Evolutionary conservation across 2,797 vertebrate genomes (phyloP).

Genomic region (Enteromius argenteus): DNA sequence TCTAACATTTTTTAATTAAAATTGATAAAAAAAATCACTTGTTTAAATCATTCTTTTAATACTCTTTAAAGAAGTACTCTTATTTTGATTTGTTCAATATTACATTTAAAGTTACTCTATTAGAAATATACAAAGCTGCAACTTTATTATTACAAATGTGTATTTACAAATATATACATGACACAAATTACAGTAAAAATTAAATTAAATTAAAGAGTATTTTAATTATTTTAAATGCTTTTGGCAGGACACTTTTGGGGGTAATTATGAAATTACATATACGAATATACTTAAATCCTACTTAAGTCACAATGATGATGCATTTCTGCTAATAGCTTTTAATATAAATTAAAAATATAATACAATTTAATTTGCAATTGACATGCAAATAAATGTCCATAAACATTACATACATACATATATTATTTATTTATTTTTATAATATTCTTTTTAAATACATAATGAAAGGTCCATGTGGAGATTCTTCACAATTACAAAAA

Average conservation of each 20-base stretch:
- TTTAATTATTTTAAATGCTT: neutral
- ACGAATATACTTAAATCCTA: neutral
- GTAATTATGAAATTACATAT: neutral
- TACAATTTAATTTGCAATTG: neutral
- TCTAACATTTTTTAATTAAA: neutral
- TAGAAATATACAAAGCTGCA: neutral
- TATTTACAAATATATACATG: neutral
- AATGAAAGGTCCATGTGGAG: neutral
- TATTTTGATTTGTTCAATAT: neutral
- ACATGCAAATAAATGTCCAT: neutral
- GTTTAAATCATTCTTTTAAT: neutral
- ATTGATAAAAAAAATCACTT: neutral
- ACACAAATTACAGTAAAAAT: neutral
- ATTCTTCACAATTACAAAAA: neutral
- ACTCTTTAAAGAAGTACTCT: neutral
- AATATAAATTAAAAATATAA: neutral
- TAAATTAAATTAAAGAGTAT: neutral
- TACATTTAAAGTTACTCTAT: neutral
- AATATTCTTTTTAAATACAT: neutral
- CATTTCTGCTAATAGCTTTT: neutral
- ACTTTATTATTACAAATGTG: neutral
- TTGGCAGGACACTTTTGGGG: neutral
- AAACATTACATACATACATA: too few relatives aligned
- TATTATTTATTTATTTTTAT: neutral
- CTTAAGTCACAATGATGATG: neutral